These are phyloP conservation scores for Sebastes kiyomatsui DNA, from an alignment of 2,797 vertebrate genomes.

Conservation along the genomic window DNA sequence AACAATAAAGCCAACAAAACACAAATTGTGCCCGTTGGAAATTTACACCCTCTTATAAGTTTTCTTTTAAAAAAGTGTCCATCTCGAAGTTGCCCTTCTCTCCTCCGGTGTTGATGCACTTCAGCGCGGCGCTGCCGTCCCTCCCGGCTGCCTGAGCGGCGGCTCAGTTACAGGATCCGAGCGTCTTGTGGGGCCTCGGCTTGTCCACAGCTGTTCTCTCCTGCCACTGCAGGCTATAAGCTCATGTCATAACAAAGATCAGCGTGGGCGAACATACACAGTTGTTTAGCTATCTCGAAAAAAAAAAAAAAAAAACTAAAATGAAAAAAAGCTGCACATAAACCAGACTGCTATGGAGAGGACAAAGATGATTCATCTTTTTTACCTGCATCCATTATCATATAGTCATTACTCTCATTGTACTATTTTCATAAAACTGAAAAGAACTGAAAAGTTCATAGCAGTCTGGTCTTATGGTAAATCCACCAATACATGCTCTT, in stretches of 20 bases:
- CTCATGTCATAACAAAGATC: conserved; percentile 67
- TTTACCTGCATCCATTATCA: background rate
- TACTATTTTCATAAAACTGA: background rate
- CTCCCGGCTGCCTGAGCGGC: background rate
- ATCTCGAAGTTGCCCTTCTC: background rate
- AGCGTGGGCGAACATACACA: conserved; percentile 20
- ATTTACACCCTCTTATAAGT: background rate
- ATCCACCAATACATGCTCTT: background rate
- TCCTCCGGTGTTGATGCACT: background rate
- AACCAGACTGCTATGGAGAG: background rate
- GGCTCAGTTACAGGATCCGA: conserved; percentile 22
- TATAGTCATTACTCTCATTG: background rate
- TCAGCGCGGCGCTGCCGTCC: background rate
- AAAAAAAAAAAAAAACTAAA: background rate
- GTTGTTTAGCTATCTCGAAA: background rate
- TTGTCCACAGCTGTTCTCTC: conserved; percentile 65
- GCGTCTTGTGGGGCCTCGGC: conserved; percentile 66
- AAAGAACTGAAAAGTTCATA: background rate
- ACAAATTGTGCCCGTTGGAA: background rate
- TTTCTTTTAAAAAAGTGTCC: background rate
- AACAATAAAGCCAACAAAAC: background rate
- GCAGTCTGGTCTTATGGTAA: background rate
- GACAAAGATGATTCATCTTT: background rate
- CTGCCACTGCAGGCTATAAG: conserved; percentile 53
- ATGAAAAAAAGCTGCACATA: background rate